Evolutionary conservation across 1,140 invertebrate species (phyloP).

Genomic region (Chelonus insularis): DNA sequence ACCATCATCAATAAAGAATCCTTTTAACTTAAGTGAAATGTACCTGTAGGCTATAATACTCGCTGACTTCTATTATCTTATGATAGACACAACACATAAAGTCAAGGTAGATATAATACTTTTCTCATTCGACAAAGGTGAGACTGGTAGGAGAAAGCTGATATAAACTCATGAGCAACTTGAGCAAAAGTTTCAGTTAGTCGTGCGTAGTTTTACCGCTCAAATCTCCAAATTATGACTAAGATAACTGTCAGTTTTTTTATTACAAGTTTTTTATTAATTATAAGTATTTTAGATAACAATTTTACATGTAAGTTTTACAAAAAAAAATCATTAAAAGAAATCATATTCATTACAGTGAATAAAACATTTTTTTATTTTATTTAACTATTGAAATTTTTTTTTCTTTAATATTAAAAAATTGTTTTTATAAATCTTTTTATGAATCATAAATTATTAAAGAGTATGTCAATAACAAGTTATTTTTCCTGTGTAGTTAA

Average conservation of each 20-base stretch:
- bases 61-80: conserved; percentile 9
- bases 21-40: conserved; percentile 2
- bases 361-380: not conserved
- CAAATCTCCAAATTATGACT: not conserved
- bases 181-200: conserved; percentile 26
- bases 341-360: too few species aligned
- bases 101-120: conserved; percentile 1
- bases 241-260: not conserved
- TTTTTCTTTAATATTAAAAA: too few species aligned
- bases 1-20: conserved; percentile 4
- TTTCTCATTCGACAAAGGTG: not conserved
- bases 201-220: conserved; percentile 11
- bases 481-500: too few species aligned
- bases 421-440: too few species aligned
- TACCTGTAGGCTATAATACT: conserved; percentile 2
- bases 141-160: conserved; percentile 7
- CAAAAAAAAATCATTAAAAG: too few species aligned
- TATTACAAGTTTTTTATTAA: not conserved
- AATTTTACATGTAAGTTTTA: conserved; percentile 28
- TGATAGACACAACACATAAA: conserved; percentile 12
- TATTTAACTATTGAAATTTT: too few species aligned
- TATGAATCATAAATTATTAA: too few species aligned
- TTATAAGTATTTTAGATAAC: not conserved
- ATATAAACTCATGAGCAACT: conserved; percentile 7
- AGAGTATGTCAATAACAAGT: too few species aligned